Base-by-base conservation (phyloP, 1,140 invertebrate genomes). In the Brachionus sp. region DNA sequence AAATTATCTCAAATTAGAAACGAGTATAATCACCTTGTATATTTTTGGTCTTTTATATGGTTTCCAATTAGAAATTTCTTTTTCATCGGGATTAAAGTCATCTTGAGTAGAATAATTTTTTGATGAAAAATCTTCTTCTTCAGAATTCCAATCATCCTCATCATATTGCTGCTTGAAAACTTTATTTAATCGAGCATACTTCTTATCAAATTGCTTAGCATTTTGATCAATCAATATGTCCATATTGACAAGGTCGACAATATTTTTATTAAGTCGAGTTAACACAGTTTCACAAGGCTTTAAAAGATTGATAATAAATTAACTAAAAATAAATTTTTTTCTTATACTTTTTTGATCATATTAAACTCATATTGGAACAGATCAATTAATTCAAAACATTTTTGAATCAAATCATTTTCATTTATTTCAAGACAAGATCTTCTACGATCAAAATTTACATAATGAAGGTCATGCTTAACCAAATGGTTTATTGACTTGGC, bases 351-450 rank as follows among this genome's bases (percentile, higher is more conserved):
- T 75, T 75, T 75, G 19, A 25, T 50, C 37, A 75, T 75, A 6
- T 75, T 44, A 75, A 75, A 75, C n/a, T 75, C 42, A 75, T 75
- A 46, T 75, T 75, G 70, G n/a, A 75, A 75, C 9, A 75, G 12
- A 25, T 19, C 46, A 13, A 75, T 25, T 13, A 75, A 29, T 25
- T 50, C 25, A 25, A 75, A 75, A n/a, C 70, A 75, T 75, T 75
- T 75, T 46, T 75, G 16, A 5, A 75, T 46, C 70, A 75, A 75
- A 13, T 75, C 70, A 46, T 75, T 75, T 46, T 75, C 70, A 46
- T 75, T 46, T 23, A 75, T 46, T 25, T 46, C 25, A 23, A 46
- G 25, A 75, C 44, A 25, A 23, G 37, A 75, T 6, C 9, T 46
- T 46, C 19, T 46, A 25, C 19, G 44, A 23, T 75, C 42, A 25